Evolutionary conservation across 2,888 invertebrate species (phyloP), one percentile per base, ranked within the genome.

Genomic region (Oscheius myriophilus): DNA sequence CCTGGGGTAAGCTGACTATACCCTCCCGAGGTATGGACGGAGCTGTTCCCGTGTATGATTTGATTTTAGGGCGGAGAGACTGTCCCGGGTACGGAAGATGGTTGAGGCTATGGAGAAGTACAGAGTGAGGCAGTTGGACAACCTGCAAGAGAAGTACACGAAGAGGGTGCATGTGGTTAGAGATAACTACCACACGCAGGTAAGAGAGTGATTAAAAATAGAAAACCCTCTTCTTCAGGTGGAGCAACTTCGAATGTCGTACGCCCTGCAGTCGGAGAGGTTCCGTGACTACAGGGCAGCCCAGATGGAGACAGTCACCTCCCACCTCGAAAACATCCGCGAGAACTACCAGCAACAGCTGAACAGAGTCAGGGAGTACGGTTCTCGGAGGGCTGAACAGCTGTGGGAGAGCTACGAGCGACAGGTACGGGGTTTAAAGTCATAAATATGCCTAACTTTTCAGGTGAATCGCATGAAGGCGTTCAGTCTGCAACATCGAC

Each of bases 381-480:
- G 96, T 70, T 92, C 93, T 1, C 86, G 87, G 69, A 87, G 95
- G 87, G 89, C 95, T 77, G 92, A 93, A 68, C 90, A 93, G 1
- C 90, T 95, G 83, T 90, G 92, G 86, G 95, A 94, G 87, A 94
- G 95, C 88, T 96, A 96, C 88, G 92, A 91, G 86, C 94, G 95
- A 88, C 95, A 95, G 91, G 93, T 76, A 25, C 16, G 33, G 16
- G 21, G 16, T n/a, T 12, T 21, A 43, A 3, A 4, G n/a, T n/a
- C n/a, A n/a, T n/a, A n/a, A n/a, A n/a, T n/a, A 33, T 33, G 33
- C 33, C 33, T 33, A 2, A 6, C 4, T 14, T 64, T 72, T 26
- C 52, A 78, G 75, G 78, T 85, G 58, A 86, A 84, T 58, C 73
- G 86, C 62, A 78, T 86, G 75, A 77, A 85, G 26, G 81, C 83